A percentile compares a stretch with the other conserved stretches of the same genome.
These are phyloP conservation scores for Apoda limacodes DNA, from an alignment of 2,888 invertebrate species.

Conservation along the genomic window DNA sequence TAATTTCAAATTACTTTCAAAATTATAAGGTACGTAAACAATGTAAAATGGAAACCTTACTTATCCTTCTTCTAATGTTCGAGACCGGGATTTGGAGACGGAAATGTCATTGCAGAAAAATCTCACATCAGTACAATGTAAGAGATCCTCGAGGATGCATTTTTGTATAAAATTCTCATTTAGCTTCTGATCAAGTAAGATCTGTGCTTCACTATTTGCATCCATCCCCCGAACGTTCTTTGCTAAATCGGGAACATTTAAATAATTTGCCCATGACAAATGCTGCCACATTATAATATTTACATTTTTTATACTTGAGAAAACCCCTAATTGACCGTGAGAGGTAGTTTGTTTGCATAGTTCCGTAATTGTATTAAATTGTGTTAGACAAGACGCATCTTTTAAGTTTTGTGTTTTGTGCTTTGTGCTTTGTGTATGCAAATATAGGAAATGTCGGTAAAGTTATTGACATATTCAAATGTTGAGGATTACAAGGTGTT, in stretches of 20 bases:
- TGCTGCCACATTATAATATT: slow-evolving; percentile 40
- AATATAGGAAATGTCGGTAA: neutral
- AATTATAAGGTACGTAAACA: neutral
- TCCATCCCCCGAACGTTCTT: slow-evolving; percentile 31
- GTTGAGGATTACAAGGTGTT: slow-evolving; percentile 13
- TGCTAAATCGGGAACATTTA: slow-evolving; percentile 37
- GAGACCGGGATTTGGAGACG: slow-evolving; percentile 20
- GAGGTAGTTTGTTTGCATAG: slow-evolving; percentile 26
- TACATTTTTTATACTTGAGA: slow-evolving; percentile 36
- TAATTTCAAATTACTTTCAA: no score
- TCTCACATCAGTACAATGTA: slow-evolving; percentile 24
- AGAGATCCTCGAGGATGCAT: slow-evolving; percentile 37
- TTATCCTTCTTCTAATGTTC: slow-evolving; percentile 13
- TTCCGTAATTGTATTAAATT: slow-evolving; percentile 12
- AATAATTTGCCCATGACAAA: slow-evolving; percentile 58
- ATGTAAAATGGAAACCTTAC: slow-evolving; percentile 15
- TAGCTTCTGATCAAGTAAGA: slow-evolving; percentile 48
- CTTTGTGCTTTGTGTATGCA: neutral
- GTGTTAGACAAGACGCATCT: slow-evolving; percentile 1
- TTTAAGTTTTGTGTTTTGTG: neutral
- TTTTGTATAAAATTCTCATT: slow-evolving; percentile 62
- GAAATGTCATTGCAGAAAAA: slow-evolving; percentile 12
- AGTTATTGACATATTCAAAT: slow-evolving; percentile 25
- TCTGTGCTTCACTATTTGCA: slow-evolving; percentile 48
- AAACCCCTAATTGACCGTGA: slow-evolving; percentile 53